Conservation (phyloP, 2,797 vertebrate species). For the Cynodonichthys magdalenae region DNA sequence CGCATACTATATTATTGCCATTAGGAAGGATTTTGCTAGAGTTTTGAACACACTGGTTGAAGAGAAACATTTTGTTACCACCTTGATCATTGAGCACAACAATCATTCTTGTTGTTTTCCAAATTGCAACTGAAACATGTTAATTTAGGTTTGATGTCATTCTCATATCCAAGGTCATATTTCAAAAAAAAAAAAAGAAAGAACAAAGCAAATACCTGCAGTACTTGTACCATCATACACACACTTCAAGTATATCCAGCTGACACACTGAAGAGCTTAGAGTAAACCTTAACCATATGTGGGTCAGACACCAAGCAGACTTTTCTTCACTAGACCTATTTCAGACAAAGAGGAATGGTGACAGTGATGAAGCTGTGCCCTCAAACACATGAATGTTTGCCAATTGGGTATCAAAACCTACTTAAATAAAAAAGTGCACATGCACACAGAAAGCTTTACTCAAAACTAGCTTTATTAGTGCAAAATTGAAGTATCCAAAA, state of each 20-base stretch:
- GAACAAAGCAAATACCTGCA: no score
- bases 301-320: conserved; percentile 58
- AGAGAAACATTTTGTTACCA: no score
- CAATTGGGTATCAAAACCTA: conserved; percentile 39
- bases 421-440: conserved; percentile 51
- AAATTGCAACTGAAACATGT: no score
- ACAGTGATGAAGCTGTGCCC: conserved; percentile 65
- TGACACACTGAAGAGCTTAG: conserved; percentile 28
- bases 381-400: conserved; percentile 43
- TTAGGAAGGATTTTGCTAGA: no score
- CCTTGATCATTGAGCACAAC: no score
- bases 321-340: conserved; percentile 45
- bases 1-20: no score
- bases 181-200: no score
- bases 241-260: conserved; percentile 17
- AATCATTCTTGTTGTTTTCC: no score
- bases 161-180: no score
- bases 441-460: conserved; percentile 28
- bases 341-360: conserved; percentile 60
- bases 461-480: conserved; percentile 2
- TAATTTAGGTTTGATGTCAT: no score
- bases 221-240: conserved; percentile 2
- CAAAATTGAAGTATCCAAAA: neutral
- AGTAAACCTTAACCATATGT: conserved; percentile 66
- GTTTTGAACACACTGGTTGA: no score